phyloP scores from a whole-genome alignment of 1,140 invertebrate species.

The Polypedilum vanderplanki region DNA sequence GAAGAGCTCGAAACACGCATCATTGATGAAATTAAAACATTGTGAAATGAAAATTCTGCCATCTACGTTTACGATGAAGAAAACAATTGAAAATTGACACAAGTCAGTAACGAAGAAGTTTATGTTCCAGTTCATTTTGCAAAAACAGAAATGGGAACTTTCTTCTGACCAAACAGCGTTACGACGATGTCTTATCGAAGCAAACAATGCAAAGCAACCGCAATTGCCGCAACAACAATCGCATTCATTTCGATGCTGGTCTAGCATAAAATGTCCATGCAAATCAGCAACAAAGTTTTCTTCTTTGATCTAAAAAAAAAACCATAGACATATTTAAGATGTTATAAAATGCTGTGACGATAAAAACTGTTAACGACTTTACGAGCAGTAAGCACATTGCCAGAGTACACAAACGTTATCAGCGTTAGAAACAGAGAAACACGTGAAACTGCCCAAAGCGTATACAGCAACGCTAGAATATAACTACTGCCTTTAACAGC shows the following conservation, averaged over 20 bases:
- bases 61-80: slow-evolving; percentile 50
- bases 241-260: slow-evolving; percentile 46
- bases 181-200: slow-evolving; percentile 44
- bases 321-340: slow-evolving; percentile 50
- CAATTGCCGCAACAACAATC: slow-evolving; percentile 46
- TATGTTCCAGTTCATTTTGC: slow-evolving; percentile 49
- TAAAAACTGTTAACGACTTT: slow-evolving; percentile 55
- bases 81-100: slow-evolving; percentile 45
- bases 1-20: slow-evolving; percentile 54
- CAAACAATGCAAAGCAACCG: slow-evolving; percentile 42
- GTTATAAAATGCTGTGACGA: slow-evolving; percentile 48
- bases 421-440: slow-evolving; percentile 58
- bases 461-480: slow-evolving; percentile 43
- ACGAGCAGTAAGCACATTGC: slow-evolving; percentile 52
- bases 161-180: slow-evolving; percentile 48
- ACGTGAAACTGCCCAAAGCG: slow-evolving; percentile 50
- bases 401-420: slow-evolving; percentile 52
- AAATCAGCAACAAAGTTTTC: too few species aligned
- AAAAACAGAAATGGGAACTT: slow-evolving; percentile 49
- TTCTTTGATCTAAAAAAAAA: too few species aligned
- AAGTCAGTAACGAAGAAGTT: slow-evolving; percentile 41
- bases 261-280: slow-evolving; percentile 49
- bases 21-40: slow-evolving; percentile 49
- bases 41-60: slow-evolving; percentile 48
- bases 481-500: slow-evolving; percentile 50